These are phyloP conservation scores for Alosa alosa DNA, from an alignment of 2,113 vertebrate species.

Conservation along the genomic window DNA sequence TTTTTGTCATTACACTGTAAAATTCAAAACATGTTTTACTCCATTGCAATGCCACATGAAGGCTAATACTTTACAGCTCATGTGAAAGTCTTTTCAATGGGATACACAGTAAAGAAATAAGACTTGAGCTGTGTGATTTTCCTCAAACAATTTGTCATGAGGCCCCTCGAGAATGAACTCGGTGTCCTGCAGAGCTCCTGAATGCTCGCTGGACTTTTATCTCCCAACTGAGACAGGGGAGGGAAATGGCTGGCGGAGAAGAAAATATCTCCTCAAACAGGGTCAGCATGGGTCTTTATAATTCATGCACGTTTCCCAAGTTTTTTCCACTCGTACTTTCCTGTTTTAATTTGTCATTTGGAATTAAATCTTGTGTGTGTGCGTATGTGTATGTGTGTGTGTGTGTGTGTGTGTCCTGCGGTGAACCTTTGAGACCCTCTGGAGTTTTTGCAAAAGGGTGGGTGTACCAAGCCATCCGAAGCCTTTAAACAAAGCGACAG, in stretches of 20 bases:
- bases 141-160: neutral
- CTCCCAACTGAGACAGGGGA: neutral
- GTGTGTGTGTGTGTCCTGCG: neutral
- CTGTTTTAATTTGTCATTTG: neutral
- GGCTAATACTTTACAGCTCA: neutral
- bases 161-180: neutral
- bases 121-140: neutral
- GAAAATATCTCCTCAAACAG: constrained; percentile 6
- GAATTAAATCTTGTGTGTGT: neutral
- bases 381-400: neutral
- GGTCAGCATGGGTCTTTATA: neutral
- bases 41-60: neutral
- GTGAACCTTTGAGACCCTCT: neutral
- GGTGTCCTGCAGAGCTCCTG: neutral
- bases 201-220: neutral
- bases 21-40: neutral
- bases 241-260: neutral
- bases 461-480: neutral
- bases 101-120: neutral
- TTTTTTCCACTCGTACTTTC: neutral
- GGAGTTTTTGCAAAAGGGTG: neutral
- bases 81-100: neutral
- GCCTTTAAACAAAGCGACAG: neutral
- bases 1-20: neutral
- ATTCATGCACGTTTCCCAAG: neutral